Conservation (phyloP, 1,140 invertebrate species). For the Anastrepha obliqua region DNA sequence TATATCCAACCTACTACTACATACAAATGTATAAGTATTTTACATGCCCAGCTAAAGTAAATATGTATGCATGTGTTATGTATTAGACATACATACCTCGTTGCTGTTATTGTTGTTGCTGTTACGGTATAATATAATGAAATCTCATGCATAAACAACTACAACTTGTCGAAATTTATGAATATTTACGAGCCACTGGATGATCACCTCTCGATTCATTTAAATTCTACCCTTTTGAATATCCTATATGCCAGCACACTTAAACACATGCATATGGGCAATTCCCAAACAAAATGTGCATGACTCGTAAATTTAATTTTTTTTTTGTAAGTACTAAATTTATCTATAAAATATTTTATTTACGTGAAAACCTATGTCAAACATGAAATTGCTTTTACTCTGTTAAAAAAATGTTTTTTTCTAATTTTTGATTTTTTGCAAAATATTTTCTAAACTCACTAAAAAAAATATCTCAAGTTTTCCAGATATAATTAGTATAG, state of each 20-base stretch:
- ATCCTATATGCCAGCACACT: constrained; percentile 20
- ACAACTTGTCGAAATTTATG: constrained; percentile 41
- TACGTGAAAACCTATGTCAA: no score
- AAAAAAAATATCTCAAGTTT: no score
- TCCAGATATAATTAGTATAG: no score
- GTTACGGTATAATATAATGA: background rate
- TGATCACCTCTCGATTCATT: constrained; percentile 15
- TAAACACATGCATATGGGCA: background rate
- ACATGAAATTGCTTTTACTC: no score
- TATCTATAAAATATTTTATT: no score
- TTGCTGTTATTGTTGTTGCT: background rate
- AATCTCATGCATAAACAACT: background rate
- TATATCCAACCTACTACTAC: background rate
- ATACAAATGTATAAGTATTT: background rate
- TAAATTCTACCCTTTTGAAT: constrained; percentile 5
- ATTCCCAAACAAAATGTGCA: background rate
- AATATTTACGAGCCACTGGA: constrained; percentile 43
- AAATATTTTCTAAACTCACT: no score
- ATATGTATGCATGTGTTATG: no score
- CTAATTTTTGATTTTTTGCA: no score
- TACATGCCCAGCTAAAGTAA: background rate
- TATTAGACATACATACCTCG: background rate
- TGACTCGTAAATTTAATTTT: no score
- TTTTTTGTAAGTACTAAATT: no score
- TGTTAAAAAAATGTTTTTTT: no score